Base-by-base conservation (phyloP, 2,797 vertebrate species). In the Tokudaia muenninki region DNA sequence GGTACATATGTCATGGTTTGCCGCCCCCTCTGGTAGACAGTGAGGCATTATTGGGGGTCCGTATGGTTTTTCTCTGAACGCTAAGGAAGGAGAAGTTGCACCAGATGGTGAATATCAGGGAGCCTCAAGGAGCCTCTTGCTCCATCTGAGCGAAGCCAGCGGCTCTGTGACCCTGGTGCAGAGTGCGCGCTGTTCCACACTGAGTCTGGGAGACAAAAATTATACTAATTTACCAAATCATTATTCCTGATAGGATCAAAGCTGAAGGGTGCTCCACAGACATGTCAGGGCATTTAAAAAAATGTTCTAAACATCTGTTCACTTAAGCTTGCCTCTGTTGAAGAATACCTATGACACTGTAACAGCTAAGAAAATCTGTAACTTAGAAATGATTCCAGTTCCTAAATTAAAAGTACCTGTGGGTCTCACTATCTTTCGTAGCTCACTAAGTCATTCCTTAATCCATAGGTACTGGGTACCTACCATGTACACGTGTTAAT, bases 381-480 rank as follows among this genome's bases (percentile, higher is more conserved):
- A 19, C 61, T 91, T 84, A 81, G 81, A 90, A 95, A 89, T 79
- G 12, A 59, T 91, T 94, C 67, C 26, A 50, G 41, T 84, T 93
- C 47, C 12, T 61, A 75, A 88, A n/a, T 93, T 81, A 31, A 88
- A 94, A 90, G 26, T 31, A 31, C 52, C 1, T 21, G 80, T 22
- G 90, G 37, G 52, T 55, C 41, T 8, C 9, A n/a, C 80, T 82
- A 22, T 37, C 21, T 94, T 22, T 83, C 82, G 74, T 12, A 63
- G 50, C 6, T 52, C 52, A 47, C 77, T 72, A 78, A 65, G n/a
- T 84, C 75, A 74, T 50, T 94, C 26, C 57, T 31, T 19, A 92
- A 87, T 67, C 24, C 50, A n/a, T 81, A 34, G 77, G 77, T 70
- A 50, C 2, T 44, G 22, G 80, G 84, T 29, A 61, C 11, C 92